Conservation (phyloP, 1,140 invertebrate genomes). For the Bombus sibiricus region DNA sequence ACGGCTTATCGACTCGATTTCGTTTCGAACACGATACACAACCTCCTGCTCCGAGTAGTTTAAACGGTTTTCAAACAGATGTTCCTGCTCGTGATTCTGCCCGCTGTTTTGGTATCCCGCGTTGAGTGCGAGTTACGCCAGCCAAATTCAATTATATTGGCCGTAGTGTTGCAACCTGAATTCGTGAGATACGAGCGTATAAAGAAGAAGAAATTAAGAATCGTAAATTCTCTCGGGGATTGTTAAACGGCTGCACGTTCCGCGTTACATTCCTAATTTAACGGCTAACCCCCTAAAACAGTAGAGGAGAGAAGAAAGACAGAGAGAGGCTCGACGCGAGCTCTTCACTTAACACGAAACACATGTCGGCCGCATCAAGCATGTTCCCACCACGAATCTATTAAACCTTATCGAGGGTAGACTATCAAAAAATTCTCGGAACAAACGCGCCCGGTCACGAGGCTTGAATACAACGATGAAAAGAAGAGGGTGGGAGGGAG, state of each 20-base stretch:
- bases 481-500: neutral
- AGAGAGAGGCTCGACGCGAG: neutral
- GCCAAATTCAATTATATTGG: neutral
- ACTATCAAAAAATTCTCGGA: slow-evolving; percentile 28
- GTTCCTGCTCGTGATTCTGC: neutral
- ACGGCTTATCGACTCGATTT: slow-evolving; percentile 23
- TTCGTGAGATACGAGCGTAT: neutral
- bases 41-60: neutral
- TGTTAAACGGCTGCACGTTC: too few relatives aligned
- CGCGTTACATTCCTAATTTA: neutral
- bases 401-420: slow-evolving; percentile 30
- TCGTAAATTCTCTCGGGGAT: neutral
- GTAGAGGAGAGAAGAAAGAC: too few relatives aligned
- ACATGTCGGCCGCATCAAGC: slow-evolving; percentile 9
- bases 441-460: neutral
- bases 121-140: neutral
- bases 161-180: neutral
- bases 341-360: slow-evolving; percentile 27
- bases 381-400: slow-evolving; percentile 25
- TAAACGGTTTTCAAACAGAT: neutral
- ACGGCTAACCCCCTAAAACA: neutral
- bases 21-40: neutral
- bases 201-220: neutral
- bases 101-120: neutral
- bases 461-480: neutral